Evolutionary conservation across 2,113 vertebrate genomes (phyloP), one percentile per base, ranked within the genome.

Genomic region (Hepsetus odoe): DNA sequence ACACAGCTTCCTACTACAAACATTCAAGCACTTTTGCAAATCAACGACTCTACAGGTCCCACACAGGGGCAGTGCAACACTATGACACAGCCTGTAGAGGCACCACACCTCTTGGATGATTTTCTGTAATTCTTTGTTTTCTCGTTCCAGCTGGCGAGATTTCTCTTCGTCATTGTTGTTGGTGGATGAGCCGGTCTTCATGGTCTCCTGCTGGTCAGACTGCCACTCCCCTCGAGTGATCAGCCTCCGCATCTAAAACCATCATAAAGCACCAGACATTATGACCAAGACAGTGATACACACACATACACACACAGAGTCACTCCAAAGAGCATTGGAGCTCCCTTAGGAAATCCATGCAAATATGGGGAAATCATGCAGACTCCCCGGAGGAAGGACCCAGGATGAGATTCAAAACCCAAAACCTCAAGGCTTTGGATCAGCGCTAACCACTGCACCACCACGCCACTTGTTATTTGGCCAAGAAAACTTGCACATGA

Each of bases 131-230:
- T 98, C 96, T 0, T 95, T 88, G 90, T 98, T 98, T 86, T 98
- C 96, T 51, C 96, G 91, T 90, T 98, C 97, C 88, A 98, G 82
- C 72, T 98, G 93, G 11, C 97, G 88, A 20, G 96, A 97, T 16
- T 98, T 98, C 87, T 98, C 97, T 85, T 98, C 97, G 38, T 98
- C 96, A 0, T 98, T 98, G 92, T 98, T 98, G 92, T 98, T 98
- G 85, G 96, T 98, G 56, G 97, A 98, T 0, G 97, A 98, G 0
- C 96, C 96, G 0, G 97, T 98, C 87, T 98, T 98, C 93, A 97
- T 95, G 6, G 96, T 98, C 90, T 98, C 97, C 92, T 98, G 96
- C 13, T 97, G 96, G 90, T 98, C 96, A 0, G 97, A 97, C 91
- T 98, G 97, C 97, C 97, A 98, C 78, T 98, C 97, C 0, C 97